phyloP scores from a whole-genome alignment of 2,797 vertebrate genomes.

The Tapera naevia region DNA sequence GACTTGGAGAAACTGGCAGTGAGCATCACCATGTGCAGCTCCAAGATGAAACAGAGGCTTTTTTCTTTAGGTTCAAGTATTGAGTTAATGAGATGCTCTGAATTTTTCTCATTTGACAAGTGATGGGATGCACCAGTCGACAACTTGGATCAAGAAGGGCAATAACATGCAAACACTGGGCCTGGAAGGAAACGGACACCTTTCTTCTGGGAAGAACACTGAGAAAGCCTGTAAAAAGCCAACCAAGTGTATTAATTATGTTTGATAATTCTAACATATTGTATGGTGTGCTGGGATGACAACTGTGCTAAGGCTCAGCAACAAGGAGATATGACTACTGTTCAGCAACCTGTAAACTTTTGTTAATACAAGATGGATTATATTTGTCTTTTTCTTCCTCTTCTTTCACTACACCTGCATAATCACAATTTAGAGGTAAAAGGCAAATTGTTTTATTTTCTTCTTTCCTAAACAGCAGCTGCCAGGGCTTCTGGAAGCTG shows the following conservation, averaged over 20 bases:
- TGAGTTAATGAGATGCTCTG: background rate
- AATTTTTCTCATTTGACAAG: background rate
- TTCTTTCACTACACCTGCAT: background rate
- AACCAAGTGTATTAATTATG: background rate
- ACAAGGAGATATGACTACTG: background rate
- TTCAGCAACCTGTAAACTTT: background rate
- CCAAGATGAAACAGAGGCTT: background rate
- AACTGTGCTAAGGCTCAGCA: background rate
- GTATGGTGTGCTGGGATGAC: background rate
- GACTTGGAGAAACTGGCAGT: background rate
- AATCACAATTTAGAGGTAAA: background rate
- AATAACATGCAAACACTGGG: rapidly evolving
- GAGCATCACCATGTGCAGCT: background rate
- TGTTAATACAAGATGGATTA: background rate
- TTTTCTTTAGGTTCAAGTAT: too few species aligned
- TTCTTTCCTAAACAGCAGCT: background rate
- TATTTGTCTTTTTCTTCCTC: background rate
- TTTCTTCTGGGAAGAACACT: background rate
- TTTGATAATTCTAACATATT: background rate
- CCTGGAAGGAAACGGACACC: background rate
- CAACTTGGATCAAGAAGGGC: rapidly evolving
- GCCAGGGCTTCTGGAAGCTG: background rate
- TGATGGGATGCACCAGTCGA: rapidly evolving
- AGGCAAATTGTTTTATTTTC: background rate
- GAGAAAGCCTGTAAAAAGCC: background rate